A percentile compares a stretch with the other conserved stretches of the same genome.
phyloP scores from a whole-genome alignment of 2,797 vertebrate species.

The Malurus leucopterus region DNA sequence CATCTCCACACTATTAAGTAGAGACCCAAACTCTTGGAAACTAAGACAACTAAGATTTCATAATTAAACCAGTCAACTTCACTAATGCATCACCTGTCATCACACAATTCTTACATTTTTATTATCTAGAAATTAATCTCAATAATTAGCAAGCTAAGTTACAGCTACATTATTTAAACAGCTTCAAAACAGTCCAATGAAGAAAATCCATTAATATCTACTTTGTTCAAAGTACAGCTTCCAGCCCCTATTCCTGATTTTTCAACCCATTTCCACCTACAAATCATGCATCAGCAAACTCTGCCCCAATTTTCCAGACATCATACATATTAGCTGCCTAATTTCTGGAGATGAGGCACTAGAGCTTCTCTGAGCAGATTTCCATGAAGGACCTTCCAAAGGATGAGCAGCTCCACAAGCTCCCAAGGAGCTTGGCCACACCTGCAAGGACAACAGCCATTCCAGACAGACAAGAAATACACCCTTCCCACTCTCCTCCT shows the following conservation, averaged over 20 bases:
- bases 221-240: neutral
- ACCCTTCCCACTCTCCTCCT: neutral
- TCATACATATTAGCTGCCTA: neutral
- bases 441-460: neutral
- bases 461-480: neutral
- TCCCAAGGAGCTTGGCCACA: neutral
- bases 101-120: neutral
- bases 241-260: neutral
- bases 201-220: neutral
- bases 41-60: neutral
- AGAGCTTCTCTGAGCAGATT: neutral
- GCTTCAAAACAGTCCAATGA: neutral
- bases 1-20: neutral
- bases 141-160: neutral
- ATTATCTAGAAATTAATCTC: neutral
- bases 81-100: neutral
- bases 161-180: neutral
- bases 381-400: neutral
- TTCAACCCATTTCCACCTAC: neutral
- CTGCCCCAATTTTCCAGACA: neutral
- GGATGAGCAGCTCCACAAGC: neutral
- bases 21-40: neutral
- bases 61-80: neutral
- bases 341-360: neutral
- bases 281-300: neutral